Conservation (phyloP, 2,888 invertebrate species). For the Eupithecia exiguata region DNA sequence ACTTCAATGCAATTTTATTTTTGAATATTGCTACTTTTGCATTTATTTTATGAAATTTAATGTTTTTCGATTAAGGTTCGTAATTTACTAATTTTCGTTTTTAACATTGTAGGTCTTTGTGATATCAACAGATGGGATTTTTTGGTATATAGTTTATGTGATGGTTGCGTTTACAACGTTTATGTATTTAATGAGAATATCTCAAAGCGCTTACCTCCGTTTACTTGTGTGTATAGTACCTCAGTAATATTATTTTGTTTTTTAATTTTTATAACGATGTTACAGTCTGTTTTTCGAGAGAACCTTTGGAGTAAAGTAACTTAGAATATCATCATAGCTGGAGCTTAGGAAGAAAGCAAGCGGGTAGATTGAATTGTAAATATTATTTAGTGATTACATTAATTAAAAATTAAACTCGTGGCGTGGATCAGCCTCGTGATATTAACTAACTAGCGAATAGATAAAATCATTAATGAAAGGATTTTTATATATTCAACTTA, state of each 20-base stretch:
- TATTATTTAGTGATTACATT: constrained; percentile 73
- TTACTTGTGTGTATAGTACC: constrained; percentile 69
- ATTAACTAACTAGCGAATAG: constrained; percentile 82
- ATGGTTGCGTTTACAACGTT: constrained; percentile 52
- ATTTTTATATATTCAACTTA: constrained; percentile 84
- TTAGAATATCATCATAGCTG: constrained; percentile 55
- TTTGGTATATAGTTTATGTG: constrained; percentile 50
- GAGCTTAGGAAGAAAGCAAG: constrained; percentile 75
- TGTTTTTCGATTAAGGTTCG: constrained; percentile 61
- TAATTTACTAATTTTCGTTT: constrained; percentile 64
- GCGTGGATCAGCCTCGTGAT: constrained; percentile 82
- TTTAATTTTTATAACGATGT: constrained; percentile 77
- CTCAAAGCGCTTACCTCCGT: constrained; percentile 70
- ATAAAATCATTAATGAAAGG: constrained; percentile 82
- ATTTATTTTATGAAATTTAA: constrained; percentile 73
- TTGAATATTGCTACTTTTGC: constrained; percentile 61
- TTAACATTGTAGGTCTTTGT: constrained; percentile 74
- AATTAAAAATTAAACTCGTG: constrained; percentile 72
- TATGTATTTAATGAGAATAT: constrained; percentile 44
- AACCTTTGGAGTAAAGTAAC: constrained; percentile 42
- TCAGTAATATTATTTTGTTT: constrained; percentile 80
- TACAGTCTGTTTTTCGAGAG: constrained; percentile 61
- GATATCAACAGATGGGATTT: constrained; percentile 74
- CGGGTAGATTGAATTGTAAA: constrained; percentile 82
- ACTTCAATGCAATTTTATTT: constrained; percentile 49